Base-by-base conservation (phyloP, 2,113 vertebrate species). In the Myotis davidii region DNA sequence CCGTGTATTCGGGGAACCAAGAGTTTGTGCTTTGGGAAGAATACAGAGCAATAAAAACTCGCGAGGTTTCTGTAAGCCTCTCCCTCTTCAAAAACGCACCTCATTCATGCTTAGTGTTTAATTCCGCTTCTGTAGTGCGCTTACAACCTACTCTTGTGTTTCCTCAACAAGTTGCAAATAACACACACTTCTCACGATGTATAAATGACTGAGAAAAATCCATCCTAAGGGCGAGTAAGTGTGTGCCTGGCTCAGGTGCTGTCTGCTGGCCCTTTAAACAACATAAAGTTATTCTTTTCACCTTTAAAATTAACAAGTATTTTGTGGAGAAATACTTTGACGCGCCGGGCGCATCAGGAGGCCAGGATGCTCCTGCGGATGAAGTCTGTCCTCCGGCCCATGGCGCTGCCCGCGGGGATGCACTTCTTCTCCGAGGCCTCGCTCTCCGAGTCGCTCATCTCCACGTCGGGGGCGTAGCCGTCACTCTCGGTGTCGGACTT, bases 301-400 rank as follows among this genome's bases (percentile, higher is more conserved):
- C n/a, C n/a, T n/a, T n/a, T n/a, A n/a, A n/a, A n/a, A n/a, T n/a
- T n/a, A n/a, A n/a, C n/a, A n/a, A n/a, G n/a, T n/a, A n/a, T n/a
- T n/a, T n/a, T n/a, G n/a, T n/a, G n/a, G n/a, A n/a, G n/a, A n/a
- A n/a, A n/a, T n/a, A n/a, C n/a, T n/a, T n/a, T n/a, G n/a, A n/a
- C n/a, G n/a, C 39, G 39, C 9, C 45, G 9, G 69, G 67, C 34
- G 73, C 76, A 93, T 99, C 99, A 99, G 86, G 99, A 99, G 5
- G 99, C 99, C 95, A 99, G 96, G 95, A 99, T 99, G 94, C 99
- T 99, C 1, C 99, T 99, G 52, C 99, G 99, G 94, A 99, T 99
- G 92, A 99, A 99, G 97, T 99, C 99, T 0, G 99, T 98, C 97
- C 99, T 99, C 77, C 99, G 98, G 83, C 97, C 96, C 34, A 99